Conservation (phyloP, 2,113 vertebrate species). For the Passer montanus region DNA sequence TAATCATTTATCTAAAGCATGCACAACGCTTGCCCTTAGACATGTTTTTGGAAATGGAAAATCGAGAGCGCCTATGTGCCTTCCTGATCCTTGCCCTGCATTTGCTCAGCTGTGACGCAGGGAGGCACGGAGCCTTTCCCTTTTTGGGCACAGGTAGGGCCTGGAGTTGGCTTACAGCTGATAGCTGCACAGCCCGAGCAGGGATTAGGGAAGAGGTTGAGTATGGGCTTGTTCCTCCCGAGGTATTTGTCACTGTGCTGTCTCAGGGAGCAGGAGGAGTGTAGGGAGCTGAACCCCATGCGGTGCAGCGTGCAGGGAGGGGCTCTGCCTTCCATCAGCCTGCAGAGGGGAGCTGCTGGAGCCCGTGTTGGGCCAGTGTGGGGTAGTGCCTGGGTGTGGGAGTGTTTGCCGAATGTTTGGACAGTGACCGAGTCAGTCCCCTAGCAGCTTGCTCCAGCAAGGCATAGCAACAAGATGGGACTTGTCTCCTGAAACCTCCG, state of each 20-base stretch:
- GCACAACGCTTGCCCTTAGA: not conserved
- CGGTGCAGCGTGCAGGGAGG: fast-evolving
- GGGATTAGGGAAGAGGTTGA: not conserved
- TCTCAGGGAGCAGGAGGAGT: not conserved
- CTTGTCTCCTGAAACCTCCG: not conserved
- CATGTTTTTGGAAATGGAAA: not conserved
- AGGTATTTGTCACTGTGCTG: not conserved
- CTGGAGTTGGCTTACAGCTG: not conserved
- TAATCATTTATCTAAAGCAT: conserved; percentile 2
- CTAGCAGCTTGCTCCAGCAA: not conserved
- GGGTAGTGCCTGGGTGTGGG: not conserved
- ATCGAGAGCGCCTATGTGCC: fast-evolving
- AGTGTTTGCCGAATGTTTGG: not conserved
- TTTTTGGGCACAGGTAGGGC: not conserved
- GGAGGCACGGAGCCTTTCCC: not conserved
- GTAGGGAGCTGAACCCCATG: not conserved
- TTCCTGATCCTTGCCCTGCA: not conserved
- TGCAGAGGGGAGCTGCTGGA: not conserved
- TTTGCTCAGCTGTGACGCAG: not conserved
- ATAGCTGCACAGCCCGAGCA: not conserved
- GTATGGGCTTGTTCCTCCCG: not conserved
- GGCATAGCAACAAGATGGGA: not conserved
- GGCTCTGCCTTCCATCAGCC: not conserved
- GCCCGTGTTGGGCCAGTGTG: fast-evolving
- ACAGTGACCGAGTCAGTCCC: not conserved